Conservation (phyloP, 2,888 invertebrate genomes). For the Hipparchia semele region DNA sequence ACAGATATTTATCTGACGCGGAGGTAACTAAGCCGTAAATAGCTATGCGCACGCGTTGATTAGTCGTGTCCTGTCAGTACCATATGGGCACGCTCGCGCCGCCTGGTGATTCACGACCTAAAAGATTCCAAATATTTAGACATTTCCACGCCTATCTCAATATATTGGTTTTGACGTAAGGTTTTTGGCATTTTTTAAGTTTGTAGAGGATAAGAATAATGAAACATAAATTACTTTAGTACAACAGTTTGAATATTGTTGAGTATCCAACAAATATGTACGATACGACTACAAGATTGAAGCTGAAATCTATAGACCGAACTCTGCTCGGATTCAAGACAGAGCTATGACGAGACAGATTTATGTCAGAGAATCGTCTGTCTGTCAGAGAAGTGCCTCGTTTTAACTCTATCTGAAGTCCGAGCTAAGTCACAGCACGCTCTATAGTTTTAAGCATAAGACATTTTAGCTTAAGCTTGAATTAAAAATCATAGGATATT, state of each 20-base stretch:
- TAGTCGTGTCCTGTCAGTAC: slow-evolving; percentile 42
- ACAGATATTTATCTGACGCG: slow-evolving; percentile 38
- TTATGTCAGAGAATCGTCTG: no score
- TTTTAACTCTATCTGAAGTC: no score
- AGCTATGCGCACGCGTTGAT: slow-evolving; percentile 51
- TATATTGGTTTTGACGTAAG: slow-evolving; percentile 19
- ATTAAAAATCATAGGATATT: no score
- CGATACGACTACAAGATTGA: background rate
- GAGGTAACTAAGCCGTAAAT: slow-evolving; percentile 48
- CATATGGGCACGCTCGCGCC: slow-evolving; percentile 50
- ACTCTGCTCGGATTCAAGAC: no score
- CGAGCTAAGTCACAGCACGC: no score
- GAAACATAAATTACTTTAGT: background rate
- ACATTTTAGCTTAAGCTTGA: no score
- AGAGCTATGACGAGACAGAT: no score
- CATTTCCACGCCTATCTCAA: slow-evolving; percentile 32
- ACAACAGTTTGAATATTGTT: background rate
- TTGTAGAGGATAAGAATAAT: background rate
- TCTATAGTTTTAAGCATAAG: no score
- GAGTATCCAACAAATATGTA: background rate
- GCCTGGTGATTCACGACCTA: slow-evolving; percentile 45
- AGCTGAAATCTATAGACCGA: no score
- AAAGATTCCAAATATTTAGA: slow-evolving; percentile 38
- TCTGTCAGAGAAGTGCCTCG: no score
- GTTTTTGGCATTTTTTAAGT: background rate